Conservation (phyloP, 23 tunicate genomes). For the Ciona savignyi region DNA sequence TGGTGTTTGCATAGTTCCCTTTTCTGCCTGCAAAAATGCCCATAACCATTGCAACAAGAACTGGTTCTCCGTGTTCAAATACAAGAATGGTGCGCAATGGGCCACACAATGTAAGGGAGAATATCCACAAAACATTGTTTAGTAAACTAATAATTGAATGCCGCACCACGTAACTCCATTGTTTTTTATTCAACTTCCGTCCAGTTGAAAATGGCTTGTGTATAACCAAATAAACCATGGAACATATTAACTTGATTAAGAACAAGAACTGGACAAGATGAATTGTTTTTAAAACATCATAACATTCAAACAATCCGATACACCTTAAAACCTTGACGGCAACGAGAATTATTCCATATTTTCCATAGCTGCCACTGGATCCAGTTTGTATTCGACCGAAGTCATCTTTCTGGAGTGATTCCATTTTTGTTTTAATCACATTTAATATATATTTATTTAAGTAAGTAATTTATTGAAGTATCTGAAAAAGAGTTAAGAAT, state of each 20-base stretch:
- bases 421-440: background rate
- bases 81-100: slow-evolving; percentile 74
- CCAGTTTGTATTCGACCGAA: slow-evolving; percentile 38
- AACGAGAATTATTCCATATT: slow-evolving; percentile 45
- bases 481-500: no score
- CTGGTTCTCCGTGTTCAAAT: slow-evolving; percentile 70
- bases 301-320: slow-evolving; percentile 65
- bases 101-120: slow-evolving; percentile 71
- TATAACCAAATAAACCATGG: slow-evolving; percentile 32
- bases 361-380: slow-evolving; percentile 20
- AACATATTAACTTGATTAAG: slow-evolving; percentile 46
- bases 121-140: slow-evolving; percentile 46
- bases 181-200: slow-evolving; percentile 10
- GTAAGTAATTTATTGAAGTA: no score
- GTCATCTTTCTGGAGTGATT: slow-evolving; percentile 18
- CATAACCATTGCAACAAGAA: slow-evolving; percentile 64
- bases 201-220: slow-evolving; percentile 62
- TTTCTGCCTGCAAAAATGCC: slow-evolving; percentile 43
- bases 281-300: slow-evolving; percentile 45
- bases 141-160: slow-evolving; percentile 39
- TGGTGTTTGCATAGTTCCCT: slow-evolving; percentile 48
- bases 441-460: no score
- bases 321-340: slow-evolving; percentile 48
- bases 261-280: slow-evolving; percentile 52
- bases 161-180: slow-evolving; percentile 35